Base-by-base conservation (phyloP, 2,113 vertebrate species). In the Semnornis frantzii region DNA sequence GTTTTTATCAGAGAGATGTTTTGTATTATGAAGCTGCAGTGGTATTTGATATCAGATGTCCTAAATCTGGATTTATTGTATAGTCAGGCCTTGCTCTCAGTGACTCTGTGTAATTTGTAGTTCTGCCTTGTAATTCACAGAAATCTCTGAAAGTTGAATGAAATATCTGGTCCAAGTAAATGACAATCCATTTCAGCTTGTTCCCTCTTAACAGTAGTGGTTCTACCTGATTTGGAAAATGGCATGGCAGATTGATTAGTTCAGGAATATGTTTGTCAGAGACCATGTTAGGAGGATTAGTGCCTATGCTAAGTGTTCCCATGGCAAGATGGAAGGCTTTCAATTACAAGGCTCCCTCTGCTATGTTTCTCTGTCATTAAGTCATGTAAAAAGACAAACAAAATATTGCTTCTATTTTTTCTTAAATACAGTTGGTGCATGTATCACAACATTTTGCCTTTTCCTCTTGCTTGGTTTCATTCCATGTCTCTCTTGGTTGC, bases 361-460 rank as follows among this genome's bases (percentile, higher is more conserved):
- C 52, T 93, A 10, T 60, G 33, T 80, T 96, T 95, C 72, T 89
- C 79, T 73, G 55, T 68, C 79, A 92, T 88, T 83, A 95, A 92
- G 44, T 88, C 58, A 80, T 37, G 91, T 83, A 64, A 94, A 94
- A 95, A 93, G 68, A 87, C 85, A 92, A 82, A 62, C 25, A 89
- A 90, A 96, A 94, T 92, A 95, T 92, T 95, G 85, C 64, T 92
- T 93, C 83, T 94, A 93, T 48, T 96, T 94, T 93, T 94, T 85
- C 92, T 92, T 94, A 87, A 95, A 88, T 93, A 93, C 89, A 89
- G 95, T 95, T 95, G 93, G 92, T 84, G 9, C n/a, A 44, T 97
- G 96, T 93, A 95, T 93, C 85, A 95, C 79, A 94, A 94, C 72
- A 85, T 95, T 96, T 94, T 95, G 94, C 92, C 76, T 96, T 92